A percentile compares a stretch with the other conserved stretches of the same genome.
Evolutionary conservation across 2,888 invertebrate species (phyloP).

Genomic region (Ectropis crepuscularia): DNA sequence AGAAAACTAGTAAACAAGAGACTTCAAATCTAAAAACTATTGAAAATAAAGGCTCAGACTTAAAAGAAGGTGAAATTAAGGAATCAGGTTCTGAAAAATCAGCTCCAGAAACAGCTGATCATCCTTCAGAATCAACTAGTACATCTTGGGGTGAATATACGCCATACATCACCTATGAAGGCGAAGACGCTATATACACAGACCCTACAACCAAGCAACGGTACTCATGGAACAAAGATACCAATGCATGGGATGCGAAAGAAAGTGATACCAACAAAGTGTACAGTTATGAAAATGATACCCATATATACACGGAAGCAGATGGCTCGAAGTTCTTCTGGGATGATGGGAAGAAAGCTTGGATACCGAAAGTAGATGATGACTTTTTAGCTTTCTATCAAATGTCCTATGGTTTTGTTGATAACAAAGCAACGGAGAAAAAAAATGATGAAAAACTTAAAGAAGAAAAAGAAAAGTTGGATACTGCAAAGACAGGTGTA

Average conservation of each 20-base stretch:
- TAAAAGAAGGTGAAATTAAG: conserved; percentile 8
- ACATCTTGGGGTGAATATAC: conserved; percentile 75
- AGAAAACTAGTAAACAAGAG: conserved; percentile 3
- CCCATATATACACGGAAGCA: conserved; percentile 91
- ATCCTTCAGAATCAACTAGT: conserved; percentile 19
- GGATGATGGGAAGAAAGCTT: conserved; percentile 95
- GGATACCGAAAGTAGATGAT: conserved; percentile 98
- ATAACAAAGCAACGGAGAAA: conserved; percentile 78
- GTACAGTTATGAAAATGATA: conserved; percentile 91
- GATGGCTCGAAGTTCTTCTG: conserved; percentile 97
- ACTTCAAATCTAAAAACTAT: background rate
- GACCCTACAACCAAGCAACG: conserved; percentile 88
- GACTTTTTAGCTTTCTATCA: conserved; percentile 98
- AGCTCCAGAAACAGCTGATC: conserved; percentile 10
- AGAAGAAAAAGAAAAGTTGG: conserved; percentile 60
- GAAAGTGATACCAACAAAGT: conserved; percentile 64
- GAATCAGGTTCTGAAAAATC: conserved; percentile 4
- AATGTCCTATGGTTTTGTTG: conserved; percentile 95
- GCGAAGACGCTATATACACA: conserved; percentile 89
- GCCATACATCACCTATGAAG: conserved; percentile 88
- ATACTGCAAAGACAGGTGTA: conserved; percentile 71
- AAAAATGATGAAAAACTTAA: conserved; percentile 62
- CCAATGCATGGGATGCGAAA: conserved; percentile 80
- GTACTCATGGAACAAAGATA: conserved; percentile 86
- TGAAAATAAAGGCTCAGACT: background rate